phyloP scores from a whole-genome alignment of 1,140 invertebrate species.

The Brachionus sp. region DNA sequence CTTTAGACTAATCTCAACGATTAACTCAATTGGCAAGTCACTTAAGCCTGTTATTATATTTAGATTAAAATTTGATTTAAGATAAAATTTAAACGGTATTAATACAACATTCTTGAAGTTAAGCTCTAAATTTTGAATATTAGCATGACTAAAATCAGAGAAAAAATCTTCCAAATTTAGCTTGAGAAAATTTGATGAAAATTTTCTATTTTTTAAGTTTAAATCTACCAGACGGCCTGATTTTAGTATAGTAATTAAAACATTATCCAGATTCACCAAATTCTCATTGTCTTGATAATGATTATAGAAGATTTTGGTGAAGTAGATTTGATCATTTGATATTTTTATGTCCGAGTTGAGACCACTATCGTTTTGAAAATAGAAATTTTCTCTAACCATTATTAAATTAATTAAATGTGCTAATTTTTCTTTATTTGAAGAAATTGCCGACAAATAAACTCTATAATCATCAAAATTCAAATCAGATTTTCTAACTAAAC shows the following conservation, averaged over 20 bases:
- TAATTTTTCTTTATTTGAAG: not conserved
- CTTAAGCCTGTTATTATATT: not conserved
- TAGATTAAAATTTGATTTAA: not conserved
- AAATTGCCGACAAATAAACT: not conserved
- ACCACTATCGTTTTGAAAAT: not conserved
- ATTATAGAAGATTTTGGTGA: constrained; percentile 1
- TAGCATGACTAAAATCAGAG: not conserved
- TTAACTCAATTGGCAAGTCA: constrained; percentile 33
- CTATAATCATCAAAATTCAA: not conserved
- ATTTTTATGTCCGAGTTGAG: not conserved
- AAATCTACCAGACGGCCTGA: not conserved
- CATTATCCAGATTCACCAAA: not conserved
- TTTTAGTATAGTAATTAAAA: not conserved
- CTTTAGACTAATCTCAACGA: not conserved
- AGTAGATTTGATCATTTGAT: constrained; percentile 22
- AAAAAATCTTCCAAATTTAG: constrained; percentile 12
- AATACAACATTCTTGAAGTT: constrained; percentile 17
- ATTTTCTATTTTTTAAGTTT: not conserved
- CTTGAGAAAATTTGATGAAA: not conserved
- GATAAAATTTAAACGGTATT: constrained; percentile 19
- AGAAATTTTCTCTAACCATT: not conserved
- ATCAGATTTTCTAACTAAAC: not conserved
- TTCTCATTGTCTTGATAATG: not conserved
- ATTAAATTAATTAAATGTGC: constrained; percentile 7
- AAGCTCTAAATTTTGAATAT: constrained; percentile 7